Conservation (phyloP, 1,140 invertebrate species). For the Papilio xuthus region DNA sequence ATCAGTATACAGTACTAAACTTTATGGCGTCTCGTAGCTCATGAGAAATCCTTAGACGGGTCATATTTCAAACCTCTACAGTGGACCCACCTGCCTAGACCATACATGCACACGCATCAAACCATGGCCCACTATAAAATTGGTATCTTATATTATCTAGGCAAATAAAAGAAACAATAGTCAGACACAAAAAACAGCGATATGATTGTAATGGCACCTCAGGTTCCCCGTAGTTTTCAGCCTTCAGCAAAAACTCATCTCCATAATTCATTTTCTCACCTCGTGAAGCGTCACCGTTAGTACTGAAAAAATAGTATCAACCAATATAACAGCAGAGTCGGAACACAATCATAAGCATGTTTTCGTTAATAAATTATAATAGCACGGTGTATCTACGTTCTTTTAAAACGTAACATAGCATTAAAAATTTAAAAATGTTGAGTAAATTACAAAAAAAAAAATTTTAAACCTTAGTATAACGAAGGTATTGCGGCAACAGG, state of each 20-base stretch:
- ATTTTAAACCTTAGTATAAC: conserved; percentile 61
- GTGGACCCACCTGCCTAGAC: too few relatives aligned
- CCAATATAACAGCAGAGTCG: background rate
- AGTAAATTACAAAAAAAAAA: background rate
- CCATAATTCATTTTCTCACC: conserved; percentile 73
- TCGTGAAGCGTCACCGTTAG: conserved; percentile 53
- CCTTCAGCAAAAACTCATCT: conserved; percentile 70
- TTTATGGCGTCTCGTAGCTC: background rate
- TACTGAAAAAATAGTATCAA: conserved; percentile 48
- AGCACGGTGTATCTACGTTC: too few relatives aligned
- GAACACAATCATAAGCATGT: background rate
- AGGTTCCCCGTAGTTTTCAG: conserved; percentile 72
- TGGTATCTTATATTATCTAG: too few relatives aligned
- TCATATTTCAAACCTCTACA: too few relatives aligned
- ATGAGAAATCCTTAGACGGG: background rate
- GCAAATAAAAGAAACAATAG: background rate
- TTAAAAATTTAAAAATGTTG: background rate
- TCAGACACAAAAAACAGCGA: background rate
- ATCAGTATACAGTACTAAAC: too few relatives aligned
- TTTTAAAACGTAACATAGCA: background rate
- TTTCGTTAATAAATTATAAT: too few relatives aligned
- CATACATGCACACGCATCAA: too few relatives aligned
- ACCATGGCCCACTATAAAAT: too few relatives aligned
- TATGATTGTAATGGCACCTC: conserved; percentile 48
- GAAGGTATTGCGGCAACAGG: conserved; percentile 74